Conservation (phyloP, 2,113 vertebrate genomes). For the Petroica traversi region DNA sequence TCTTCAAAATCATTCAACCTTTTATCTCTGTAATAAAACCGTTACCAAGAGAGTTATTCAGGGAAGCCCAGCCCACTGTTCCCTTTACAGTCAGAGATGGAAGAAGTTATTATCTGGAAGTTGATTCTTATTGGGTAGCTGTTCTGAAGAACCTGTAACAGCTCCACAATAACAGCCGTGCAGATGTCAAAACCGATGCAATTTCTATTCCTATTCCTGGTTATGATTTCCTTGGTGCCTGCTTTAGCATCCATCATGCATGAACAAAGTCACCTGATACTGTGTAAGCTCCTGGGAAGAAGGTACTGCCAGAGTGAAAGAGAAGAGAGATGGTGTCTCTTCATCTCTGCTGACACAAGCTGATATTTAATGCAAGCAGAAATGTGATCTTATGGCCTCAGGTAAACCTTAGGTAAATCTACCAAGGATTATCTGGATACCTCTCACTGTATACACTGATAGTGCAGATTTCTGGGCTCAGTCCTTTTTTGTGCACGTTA, state of each 20-base stretch:
- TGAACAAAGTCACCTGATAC: not conserved
- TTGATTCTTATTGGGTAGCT: not conserved
- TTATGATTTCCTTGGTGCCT: not conserved
- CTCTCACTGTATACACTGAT: rapidly evolving
- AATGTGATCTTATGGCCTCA: rapidly evolving
- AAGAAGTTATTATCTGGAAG: not conserved
- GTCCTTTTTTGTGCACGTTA: not conserved
- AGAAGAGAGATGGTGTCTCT: not conserved
- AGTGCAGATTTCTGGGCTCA: not conserved
- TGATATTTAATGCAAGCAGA: not conserved
- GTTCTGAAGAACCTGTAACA: not conserved
- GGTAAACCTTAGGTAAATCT: not conserved
- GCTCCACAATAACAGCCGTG: rapidly evolving
- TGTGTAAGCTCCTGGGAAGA: rapidly evolving
- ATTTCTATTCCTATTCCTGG: not conserved
- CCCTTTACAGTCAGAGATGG: not conserved
- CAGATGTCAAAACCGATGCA: rapidly evolving
- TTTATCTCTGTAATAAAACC: not conserved
- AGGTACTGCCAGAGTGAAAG: not conserved
- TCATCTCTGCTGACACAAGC: not conserved
- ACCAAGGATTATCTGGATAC: not conserved
- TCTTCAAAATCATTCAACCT: not conserved
- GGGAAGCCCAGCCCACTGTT: not conserved
- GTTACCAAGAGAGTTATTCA: not conserved
- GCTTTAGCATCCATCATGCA: rapidly evolving